Base-by-base conservation (phyloP, 1,140 invertebrate species). In the Babylonia areolata region DNA sequence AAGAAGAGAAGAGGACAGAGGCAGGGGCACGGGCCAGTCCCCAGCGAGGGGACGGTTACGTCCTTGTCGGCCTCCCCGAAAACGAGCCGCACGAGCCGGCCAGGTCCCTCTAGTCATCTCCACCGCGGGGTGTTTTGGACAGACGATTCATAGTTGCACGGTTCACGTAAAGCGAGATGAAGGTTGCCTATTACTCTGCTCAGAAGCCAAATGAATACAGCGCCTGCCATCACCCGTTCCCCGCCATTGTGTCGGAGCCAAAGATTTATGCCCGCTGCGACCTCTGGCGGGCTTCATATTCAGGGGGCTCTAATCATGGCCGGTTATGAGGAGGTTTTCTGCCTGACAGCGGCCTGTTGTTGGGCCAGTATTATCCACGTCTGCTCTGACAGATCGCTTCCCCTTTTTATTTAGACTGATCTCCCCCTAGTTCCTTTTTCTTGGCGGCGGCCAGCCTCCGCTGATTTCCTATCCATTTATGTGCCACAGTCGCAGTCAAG, bases 231-330 rank as follows among this genome's bases (percentile, higher is more conserved):
- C 75, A 77, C 75, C 75, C 75, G 40, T 77, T 77, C 75, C 20
- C 78, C 42, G 12, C 42, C 78, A 80, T 80, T 80, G 78, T 80
- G 78, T 37, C 31, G 78, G 12, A n/a, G 33, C 40, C 46, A 80
- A 80, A 80, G 78, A 80, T 80, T 80, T 80, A 54, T 80, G 78
- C 78, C 78, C 78, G 78, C 78, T 58, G 78, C 78, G 78, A 80
- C 78, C 78, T 35, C 78, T 35, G 31, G 23, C 78, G 28, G 15
- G 78, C 78, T n/a, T 80, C 46, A 17, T 80, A 80, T 80, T 80
- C 78, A 80, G 33, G 17, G n/a, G 42, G 46, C 40, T 80, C 78
- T 35, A 80, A 80, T 80, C 78, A 80, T 31, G 78, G 15, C 78
- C 46, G 78, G 46, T 80, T 54, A 54, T 51, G 46, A 80, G 46